Percentiles rank a stretch among this genome's conserved stretches.
These are phyloP conservation scores for Phyto melanocephala DNA, from an alignment of 2,888 invertebrate genomes.

Conservation along the genomic window DNA sequence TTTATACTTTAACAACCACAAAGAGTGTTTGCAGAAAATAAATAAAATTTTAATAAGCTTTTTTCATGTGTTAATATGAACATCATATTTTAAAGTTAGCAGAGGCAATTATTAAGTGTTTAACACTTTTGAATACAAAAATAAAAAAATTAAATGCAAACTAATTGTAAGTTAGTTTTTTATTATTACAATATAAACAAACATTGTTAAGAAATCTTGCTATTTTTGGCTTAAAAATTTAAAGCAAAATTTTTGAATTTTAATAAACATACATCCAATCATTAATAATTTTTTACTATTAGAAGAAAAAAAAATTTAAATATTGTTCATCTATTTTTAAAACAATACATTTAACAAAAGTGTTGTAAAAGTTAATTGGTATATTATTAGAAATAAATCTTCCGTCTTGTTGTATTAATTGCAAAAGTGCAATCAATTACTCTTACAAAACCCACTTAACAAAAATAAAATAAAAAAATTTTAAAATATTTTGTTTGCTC, in stretches of 20 bases:
- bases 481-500: not conserved
- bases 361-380: too few species aligned
- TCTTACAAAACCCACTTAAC: not conserved
- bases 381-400: too few species aligned
- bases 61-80: slow-evolving; percentile 12
- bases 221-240: too few species aligned
- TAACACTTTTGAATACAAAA: not conserved
- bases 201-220: too few species aligned
- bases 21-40: not conserved
- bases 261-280: too few species aligned
- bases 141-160: not conserved
- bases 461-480: not conserved
- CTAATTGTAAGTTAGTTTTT: too few species aligned
- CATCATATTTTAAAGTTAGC: not conserved
- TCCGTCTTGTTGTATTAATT: not conserved
- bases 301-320: too few species aligned
- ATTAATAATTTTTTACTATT: too few species aligned
- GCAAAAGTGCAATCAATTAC: not conserved
- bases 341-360: too few species aligned
- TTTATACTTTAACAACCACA: not conserved
- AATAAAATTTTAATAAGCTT: slow-evolving; percentile 23
- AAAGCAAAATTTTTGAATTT: too few species aligned
- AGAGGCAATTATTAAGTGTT: slow-evolving; percentile 10
- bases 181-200: too few species aligned
- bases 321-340: too few species aligned